These are phyloP conservation scores for Callipepla squamata DNA, from an alignment of 2,113 vertebrate genomes.

Conservation along the genomic window DNA sequence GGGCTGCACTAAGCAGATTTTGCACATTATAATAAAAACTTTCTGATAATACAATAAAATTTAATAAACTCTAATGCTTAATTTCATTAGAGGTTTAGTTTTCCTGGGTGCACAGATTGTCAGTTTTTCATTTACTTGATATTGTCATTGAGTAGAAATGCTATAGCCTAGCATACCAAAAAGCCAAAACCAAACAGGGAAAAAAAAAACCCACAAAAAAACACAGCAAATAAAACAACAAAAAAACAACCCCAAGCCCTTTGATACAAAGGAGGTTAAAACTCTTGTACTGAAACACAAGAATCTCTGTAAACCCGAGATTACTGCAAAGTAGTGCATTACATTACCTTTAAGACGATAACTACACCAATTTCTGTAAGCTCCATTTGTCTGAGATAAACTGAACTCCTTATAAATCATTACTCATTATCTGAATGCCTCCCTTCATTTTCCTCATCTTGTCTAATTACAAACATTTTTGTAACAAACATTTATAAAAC, in stretches of 20 bases:
- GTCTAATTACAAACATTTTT: slow-evolving; percentile 70
- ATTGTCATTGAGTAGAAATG: slow-evolving; percentile 55
- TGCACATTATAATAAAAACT: slow-evolving; percentile 85
- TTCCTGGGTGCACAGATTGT: slow-evolving; percentile 73
- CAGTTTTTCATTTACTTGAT: slow-evolving; percentile 71
- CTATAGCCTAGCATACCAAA: slow-evolving; percentile 29
- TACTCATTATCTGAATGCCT: slow-evolving; percentile 66
- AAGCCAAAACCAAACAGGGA: background rate
- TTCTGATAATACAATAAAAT: slow-evolving; percentile 85
- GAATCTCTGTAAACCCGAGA: slow-evolving; percentile 53
- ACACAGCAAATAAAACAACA: background rate
- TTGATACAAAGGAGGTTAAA: background rate
- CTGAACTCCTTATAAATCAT: slow-evolving; percentile 68
- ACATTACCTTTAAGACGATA: slow-evolving; percentile 66
- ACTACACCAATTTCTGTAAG: slow-evolving; percentile 58
- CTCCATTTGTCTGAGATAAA: slow-evolving; percentile 65
- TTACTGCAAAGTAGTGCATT: slow-evolving; percentile 53
- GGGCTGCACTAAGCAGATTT: slow-evolving; percentile 82
- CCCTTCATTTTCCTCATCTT: slow-evolving; percentile 63
- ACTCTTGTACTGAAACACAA: background rate
- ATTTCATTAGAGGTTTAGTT: slow-evolving; percentile 81
- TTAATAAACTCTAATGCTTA: slow-evolving; percentile 82
- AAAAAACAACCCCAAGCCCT: background rate
- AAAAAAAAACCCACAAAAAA: background rate
- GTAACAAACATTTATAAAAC: slow-evolving; percentile 75